Conservation (phyloP, 2,113 vertebrate species). For the Brachionichthys hirsutus region DNA sequence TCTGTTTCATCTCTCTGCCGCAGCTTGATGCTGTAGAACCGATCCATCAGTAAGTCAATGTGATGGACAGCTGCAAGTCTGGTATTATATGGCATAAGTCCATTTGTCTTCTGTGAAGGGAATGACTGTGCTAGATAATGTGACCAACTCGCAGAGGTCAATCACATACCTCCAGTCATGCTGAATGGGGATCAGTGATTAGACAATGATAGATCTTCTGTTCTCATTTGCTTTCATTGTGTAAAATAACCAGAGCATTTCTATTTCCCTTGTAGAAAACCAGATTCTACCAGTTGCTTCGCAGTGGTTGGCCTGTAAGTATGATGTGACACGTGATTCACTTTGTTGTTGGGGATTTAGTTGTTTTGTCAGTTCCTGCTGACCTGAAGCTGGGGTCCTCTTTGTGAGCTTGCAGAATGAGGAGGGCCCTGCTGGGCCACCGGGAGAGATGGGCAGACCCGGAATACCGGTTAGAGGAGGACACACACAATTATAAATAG, state of each 20-base stretch:
- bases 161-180: neutral
- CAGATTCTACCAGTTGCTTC: constrained; percentile 84
- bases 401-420: constrained; percentile 78
- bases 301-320: constrained; percentile 88
- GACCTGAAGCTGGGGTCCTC: constrained; percentile 47
- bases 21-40: constrained; percentile 51
- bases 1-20: constrained; percentile 47
- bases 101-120: constrained; percentile 40
- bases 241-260: neutral
- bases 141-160: constrained; percentile 5
- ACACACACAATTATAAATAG: neutral
- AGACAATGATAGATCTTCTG: neutral
- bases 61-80: constrained; percentile 34
- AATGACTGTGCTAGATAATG: constrained; percentile 47
- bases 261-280: constrained; percentile 76
- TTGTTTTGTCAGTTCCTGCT: constrained; percentile 13
- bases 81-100: constrained; percentile 37
- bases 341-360: neutral
- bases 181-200: neutral
- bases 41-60: constrained; percentile 16
- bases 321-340: constrained; percentile 12
- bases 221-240: neutral
- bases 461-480: constrained; percentile 76
- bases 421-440: constrained; percentile 76
- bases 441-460: constrained; percentile 81